phyloP scores from a whole-genome alignment of 1,140 invertebrate species.

The Penaeus vannamei region DNA sequence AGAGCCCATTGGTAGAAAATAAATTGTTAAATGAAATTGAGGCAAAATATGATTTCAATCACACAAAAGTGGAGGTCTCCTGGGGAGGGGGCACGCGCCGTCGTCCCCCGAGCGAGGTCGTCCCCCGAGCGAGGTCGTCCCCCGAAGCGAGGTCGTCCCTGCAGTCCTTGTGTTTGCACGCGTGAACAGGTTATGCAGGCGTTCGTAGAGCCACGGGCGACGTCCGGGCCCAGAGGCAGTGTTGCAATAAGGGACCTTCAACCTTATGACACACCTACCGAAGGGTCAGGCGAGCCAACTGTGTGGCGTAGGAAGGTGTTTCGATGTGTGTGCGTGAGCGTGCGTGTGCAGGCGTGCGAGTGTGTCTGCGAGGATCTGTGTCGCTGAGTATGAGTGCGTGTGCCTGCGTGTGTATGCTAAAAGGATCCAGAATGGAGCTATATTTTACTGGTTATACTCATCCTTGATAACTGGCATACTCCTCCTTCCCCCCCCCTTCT shows the following conservation, averaged over 20 bases:
- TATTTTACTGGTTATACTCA: background rate
- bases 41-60: conserved; percentile 53
- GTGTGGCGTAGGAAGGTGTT: conserved; percentile 60
- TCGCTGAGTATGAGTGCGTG: conserved; percentile 1
- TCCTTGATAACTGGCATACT: background rate
- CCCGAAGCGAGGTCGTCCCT: too few relatives aligned
- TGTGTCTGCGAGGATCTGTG: conserved; percentile 42
- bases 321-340: conserved; percentile 35
- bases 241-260: conserved; percentile 53
- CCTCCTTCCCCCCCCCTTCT: too few relatives aligned
- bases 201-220: conserved; percentile 14
- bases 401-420: conserved; percentile 19
- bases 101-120: too few relatives aligned
- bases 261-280: conserved; percentile 55
- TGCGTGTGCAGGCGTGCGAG: conserved; percentile 19
- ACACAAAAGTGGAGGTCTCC: conserved; percentile 31
- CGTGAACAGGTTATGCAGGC: background rate
- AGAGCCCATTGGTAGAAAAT: conserved; percentile 49
- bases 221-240: conserved; percentile 31
- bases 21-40: conserved; percentile 56
- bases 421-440: too few relatives aligned
- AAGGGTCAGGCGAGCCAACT: conserved; percentile 54
- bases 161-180: too few relatives aligned
- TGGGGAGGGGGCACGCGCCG: too few relatives aligned
- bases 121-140: too few relatives aligned